Evolutionary conservation across 2,888 invertebrate genomes (phyloP), one percentile per base, ranked within the genome.

Genomic region (Mimumesa dahlbomi): DNA sequence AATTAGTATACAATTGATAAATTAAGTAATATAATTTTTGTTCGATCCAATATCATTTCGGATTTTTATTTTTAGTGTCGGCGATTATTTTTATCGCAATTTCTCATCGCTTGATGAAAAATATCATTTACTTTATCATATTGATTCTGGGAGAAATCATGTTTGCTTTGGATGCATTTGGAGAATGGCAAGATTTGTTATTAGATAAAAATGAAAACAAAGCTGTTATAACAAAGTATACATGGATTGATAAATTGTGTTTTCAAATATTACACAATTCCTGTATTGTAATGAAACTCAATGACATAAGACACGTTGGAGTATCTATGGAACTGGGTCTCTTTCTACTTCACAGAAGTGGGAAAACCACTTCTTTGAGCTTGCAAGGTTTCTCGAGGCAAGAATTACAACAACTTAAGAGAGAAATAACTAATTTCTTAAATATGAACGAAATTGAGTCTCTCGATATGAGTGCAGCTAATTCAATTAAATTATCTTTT

Each of bases 161-260:
- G 50, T 85, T 84, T 38, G 77, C 70, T 14, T 40, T 85, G 18
- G 85, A 85, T 13, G 56, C 66, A 6, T 54, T 85, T 11, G 85
- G 84, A 29, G 82, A 79, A 57, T 84, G 84, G 82, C 83, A 85
- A 53, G 82, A 84, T 40, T 52, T 85, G 7, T 42, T 79, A 38
- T 61, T 85, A 34, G 82, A 85, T 38, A 82, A 76, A 54, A 42
- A 63, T 4, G 56, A 73, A 16, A 83, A 84, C 36, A 70, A 61
- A 25, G 84, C 79, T 2, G 69, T 77, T 7, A 31, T 83, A 4
- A 63, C 58, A 2, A 82, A 74, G 40, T 79, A 67, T 14, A 65
- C 58, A 19, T 85, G 85, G 85, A 77, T 54, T 38, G 84, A 85
- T 2, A 83, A 75, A 52, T 56, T 84, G 2, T 78, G 69, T 45